Conservation (phyloP, 2,888 invertebrate species). For the Acleris sparsana region DNA sequence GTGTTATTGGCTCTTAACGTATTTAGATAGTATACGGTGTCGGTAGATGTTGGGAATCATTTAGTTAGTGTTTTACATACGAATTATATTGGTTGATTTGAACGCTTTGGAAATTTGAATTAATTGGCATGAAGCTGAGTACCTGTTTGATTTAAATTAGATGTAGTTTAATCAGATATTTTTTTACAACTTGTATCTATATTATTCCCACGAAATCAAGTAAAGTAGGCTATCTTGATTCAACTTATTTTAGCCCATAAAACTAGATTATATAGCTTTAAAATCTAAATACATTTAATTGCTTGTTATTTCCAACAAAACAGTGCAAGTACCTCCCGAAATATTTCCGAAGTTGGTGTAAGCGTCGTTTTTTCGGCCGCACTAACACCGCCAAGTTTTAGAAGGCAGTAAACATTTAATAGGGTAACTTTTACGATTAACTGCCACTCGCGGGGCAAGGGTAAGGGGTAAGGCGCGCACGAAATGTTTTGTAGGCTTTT, state of each 20-base stretch:
- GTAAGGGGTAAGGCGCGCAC: constrained; percentile 41
- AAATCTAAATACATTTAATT: background rate
- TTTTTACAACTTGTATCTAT: background rate
- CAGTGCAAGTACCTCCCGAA: background rate
- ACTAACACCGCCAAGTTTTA: constrained; percentile 44
- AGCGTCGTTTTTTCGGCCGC: constrained; percentile 17
- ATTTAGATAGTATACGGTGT: constrained; percentile 32
- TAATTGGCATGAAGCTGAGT: constrained; percentile 23
- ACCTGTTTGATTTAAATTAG: constrained; percentile 27
- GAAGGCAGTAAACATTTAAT: constrained; percentile 76
- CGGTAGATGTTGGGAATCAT: constrained; percentile 19
- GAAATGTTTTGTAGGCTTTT: constrained; percentile 49
- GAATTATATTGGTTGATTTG: constrained; percentile 12
- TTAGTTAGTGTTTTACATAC: constrained; percentile 31
- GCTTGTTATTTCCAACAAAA: constrained; percentile 2
- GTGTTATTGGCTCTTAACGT: constrained; percentile 7
- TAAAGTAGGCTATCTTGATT: background rate
- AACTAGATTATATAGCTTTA: background rate
- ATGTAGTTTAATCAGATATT: background rate
- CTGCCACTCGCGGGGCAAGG: constrained; percentile 43
- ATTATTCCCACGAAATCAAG: background rate
- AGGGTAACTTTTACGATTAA: constrained; percentile 72
- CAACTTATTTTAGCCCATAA: background rate
- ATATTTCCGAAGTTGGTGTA: constrained; percentile 9
- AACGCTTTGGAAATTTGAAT: background rate